A percentile compares a stretch with the other conserved stretches of the same genome.
phyloP scores from a whole-genome alignment of 2,888 invertebrate species.

The Octodonta nipae region DNA sequence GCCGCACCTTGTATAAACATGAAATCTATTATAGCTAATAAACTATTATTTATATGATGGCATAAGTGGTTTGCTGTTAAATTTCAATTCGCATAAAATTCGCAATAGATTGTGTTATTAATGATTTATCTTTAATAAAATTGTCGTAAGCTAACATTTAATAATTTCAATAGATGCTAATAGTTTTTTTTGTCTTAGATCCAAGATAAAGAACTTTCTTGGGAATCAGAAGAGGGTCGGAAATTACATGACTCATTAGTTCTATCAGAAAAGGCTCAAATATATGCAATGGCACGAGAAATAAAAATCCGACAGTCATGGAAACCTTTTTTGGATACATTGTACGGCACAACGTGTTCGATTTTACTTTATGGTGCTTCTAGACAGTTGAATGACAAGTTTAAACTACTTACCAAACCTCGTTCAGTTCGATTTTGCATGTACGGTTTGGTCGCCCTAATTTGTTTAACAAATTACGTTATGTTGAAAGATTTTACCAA shows the following conservation, averaged over 20 bases:
- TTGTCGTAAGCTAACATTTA: no score
- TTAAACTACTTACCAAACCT: constrained; percentile 45
- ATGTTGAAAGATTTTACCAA: constrained; percentile 52
- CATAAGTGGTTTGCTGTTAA: no score
- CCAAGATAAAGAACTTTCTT: constrained; percentile 48
- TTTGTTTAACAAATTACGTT: constrained; percentile 47
- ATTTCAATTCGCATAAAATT: no score
- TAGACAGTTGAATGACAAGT: constrained; percentile 39
- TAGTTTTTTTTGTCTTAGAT: constrained; percentile 43
- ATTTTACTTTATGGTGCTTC: constrained; percentile 42
- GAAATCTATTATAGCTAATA: no score
- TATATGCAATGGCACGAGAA: constrained; percentile 68
- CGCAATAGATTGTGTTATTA: no score
- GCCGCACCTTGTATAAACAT: no score
- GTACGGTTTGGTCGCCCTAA: constrained; percentile 45
- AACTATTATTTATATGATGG: no score
- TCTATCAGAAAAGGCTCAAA: constrained; percentile 63
- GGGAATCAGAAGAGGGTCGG: constrained; percentile 49
- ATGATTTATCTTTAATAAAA: no score
- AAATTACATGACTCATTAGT: constrained; percentile 52
- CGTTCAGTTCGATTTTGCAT: constrained; percentile 34
- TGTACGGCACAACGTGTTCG: constrained; percentile 39
- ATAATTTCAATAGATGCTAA: no score
- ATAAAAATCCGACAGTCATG: constrained; percentile 49
- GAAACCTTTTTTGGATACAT: constrained; percentile 44